Conservation (phyloP, 2,113 vertebrate genomes). For the Lampris incognitus region DNA sequence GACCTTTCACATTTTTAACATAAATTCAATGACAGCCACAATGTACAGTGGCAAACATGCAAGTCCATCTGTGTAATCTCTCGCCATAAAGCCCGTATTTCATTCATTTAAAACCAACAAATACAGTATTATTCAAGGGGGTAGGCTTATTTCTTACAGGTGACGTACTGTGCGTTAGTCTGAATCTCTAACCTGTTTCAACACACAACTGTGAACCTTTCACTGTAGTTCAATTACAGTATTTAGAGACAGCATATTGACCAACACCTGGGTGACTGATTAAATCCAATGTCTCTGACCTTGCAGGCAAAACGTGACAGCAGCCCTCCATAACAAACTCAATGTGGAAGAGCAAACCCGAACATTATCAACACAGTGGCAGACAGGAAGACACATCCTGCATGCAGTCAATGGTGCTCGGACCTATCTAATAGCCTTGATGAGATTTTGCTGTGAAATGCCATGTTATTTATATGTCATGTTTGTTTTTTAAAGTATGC, state of each 20-base stretch:
- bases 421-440: slow-evolving; percentile 27
- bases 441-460: slow-evolving; percentile 33
- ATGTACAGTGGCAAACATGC: not conserved
- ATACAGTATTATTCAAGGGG: not conserved
- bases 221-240: not conserved
- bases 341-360: slow-evolving; percentile 35
- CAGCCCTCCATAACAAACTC: slow-evolving; percentile 5
- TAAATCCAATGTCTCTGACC: slow-evolving; percentile 6
- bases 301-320: slow-evolving; percentile 1
- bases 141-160: not conserved
- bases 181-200: slow-evolving; percentile 15
- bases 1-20: slow-evolving; percentile 58
- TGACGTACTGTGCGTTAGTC: slow-evolving; percentile 9
- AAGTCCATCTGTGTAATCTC: not conserved
- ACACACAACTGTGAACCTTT: slow-evolving; percentile 14
- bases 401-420: slow-evolving; percentile 26
- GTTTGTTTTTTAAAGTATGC: slow-evolving; percentile 18
- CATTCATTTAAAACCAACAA: not conserved
- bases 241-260: slow-evolving; percentile 33
- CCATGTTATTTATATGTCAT: slow-evolving; percentile 24
- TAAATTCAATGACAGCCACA: slow-evolving; percentile 28
- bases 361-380: slow-evolving; percentile 42
- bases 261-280: not conserved
- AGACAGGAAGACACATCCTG: slow-evolving; percentile 20
- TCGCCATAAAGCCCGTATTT: not conserved